phyloP scores from a whole-genome alignment of 2,113 vertebrate species.

The Cichladusa arquata region DNA sequence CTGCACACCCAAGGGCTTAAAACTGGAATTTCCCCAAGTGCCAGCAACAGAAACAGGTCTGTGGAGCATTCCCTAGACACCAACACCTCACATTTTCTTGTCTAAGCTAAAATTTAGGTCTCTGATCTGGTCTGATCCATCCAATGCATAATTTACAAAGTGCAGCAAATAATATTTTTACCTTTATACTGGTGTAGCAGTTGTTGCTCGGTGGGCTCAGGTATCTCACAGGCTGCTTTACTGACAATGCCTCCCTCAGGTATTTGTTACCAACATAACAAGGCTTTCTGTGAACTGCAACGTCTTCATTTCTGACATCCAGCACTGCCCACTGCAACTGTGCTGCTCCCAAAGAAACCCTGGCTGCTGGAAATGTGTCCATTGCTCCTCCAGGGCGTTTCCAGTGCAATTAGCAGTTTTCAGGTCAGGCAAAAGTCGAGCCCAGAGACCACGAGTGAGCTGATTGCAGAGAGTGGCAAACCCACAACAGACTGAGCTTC shows the following conservation, averaged over 20 bases:
- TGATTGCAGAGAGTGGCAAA: background rate
- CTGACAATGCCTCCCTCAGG: background rate
- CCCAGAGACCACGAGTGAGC: background rate
- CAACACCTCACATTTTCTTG: background rate
- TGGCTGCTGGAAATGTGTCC: background rate
- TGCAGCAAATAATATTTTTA: background rate
- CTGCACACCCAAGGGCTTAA: background rate
- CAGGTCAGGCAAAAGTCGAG: background rate
- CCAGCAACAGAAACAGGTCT: background rate
- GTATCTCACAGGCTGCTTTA: background rate
- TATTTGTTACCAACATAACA: background rate
- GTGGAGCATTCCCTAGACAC: background rate
- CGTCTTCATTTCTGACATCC: background rate
- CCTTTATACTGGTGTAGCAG: background rate
- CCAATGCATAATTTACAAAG: background rate
- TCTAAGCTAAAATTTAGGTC: background rate
- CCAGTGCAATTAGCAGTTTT: background rate
- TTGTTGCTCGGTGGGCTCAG: background rate
- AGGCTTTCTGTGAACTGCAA: background rate
- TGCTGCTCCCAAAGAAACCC: background rate
- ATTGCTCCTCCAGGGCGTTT: background rate
- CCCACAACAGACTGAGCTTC: accelerated
- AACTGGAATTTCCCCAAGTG: background rate
- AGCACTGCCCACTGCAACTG: background rate
- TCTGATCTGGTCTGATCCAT: background rate